Evolutionary conservation across 2,888 invertebrate genomes (phyloP), one percentile per base, ranked within the genome.

Genomic region (Steinernema hermaphroditum): DNA sequence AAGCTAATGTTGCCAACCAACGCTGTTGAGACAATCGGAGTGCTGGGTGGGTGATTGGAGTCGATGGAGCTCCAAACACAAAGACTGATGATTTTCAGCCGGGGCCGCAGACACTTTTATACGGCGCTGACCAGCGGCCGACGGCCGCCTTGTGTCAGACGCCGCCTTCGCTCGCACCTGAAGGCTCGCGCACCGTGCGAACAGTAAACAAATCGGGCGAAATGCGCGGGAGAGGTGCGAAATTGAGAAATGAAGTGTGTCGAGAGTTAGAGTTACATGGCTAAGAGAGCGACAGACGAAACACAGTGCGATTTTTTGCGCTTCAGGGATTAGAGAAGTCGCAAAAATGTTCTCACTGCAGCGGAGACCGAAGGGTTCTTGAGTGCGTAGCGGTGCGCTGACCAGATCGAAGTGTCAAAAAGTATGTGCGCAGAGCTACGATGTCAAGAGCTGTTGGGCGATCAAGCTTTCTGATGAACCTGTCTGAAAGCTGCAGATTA

Each of bases 371-470:
- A 6, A 54, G 37, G 22, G 32, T 62, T 62, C 62, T 62, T 32
- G 62, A 62, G 62, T 62, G 62, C 24, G 50, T 12, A 24, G 22
- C 12, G 24, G 24, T 22, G 24, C 50, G 50, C 14, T 34, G 62
- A 62, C 62, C 62, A 62, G 62, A 32, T 62, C 62, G 62, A n/a
- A 62, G 62, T 62, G 62, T 32, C 62, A 62, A 62, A 62, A 62
- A 62, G 62, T 62, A 62, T 62, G 62, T 62, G 62, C 62, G 34
- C 27, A 8, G 62, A 32, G 27, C 29, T 29, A 62, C 27, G 19
- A 2, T 50, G 50, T 50, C 50, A 50, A 50, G 50, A 24, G 24
- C 50, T 2, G 46, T 46, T 19, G 9, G 24, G 50, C 50, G 24
- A 50, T 50, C 50, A 50, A 16, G 50, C 19, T 22, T 22, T 50